A percentile compares a stretch with the other conserved stretches of the same genome.
These are phyloP conservation scores for Serinus canaria DNA, from an alignment of 2,113 vertebrate species.

Conservation along the genomic window DNA sequence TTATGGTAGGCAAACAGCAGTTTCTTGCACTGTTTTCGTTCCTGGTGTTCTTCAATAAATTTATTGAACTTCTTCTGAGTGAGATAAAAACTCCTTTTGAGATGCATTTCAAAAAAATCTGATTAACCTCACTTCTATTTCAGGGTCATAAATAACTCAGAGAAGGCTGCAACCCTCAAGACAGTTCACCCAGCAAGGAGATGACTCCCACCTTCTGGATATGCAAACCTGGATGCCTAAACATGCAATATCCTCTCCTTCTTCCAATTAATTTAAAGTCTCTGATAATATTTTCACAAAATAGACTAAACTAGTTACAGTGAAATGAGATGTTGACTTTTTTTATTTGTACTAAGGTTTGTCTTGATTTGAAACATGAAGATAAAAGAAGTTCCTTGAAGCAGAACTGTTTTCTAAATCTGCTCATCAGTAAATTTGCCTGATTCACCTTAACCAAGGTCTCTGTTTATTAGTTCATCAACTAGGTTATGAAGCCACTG, in stretches of 20 bases:
- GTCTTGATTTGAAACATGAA: background rate
- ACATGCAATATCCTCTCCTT: background rate
- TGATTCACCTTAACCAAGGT: background rate
- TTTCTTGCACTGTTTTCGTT: background rate
- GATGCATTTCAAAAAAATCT: background rate
- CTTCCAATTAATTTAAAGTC: background rate
- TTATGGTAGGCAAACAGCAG: background rate
- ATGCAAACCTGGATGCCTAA: background rate
- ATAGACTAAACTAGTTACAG: background rate
- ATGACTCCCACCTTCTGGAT: background rate
- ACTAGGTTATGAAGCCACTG: background rate
- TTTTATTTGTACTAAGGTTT: background rate
- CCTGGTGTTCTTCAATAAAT: background rate
- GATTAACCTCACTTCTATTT: background rate
- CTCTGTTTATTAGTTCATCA: background rate
- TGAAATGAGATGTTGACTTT: background rate
- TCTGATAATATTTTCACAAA: background rate
- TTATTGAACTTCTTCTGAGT: background rate
- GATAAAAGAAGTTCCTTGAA: background rate
- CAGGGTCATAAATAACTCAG: background rate
- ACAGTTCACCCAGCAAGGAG: background rate
- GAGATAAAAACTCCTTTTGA: background rate
- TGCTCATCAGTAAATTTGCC: background rate
- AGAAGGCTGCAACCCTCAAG: background rate
- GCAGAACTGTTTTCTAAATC: background rate